These are phyloP conservation scores for Sarcophaga variegata DNA, from an alignment of 2,888 invertebrate genomes.

Conservation along the genomic window DNA sequence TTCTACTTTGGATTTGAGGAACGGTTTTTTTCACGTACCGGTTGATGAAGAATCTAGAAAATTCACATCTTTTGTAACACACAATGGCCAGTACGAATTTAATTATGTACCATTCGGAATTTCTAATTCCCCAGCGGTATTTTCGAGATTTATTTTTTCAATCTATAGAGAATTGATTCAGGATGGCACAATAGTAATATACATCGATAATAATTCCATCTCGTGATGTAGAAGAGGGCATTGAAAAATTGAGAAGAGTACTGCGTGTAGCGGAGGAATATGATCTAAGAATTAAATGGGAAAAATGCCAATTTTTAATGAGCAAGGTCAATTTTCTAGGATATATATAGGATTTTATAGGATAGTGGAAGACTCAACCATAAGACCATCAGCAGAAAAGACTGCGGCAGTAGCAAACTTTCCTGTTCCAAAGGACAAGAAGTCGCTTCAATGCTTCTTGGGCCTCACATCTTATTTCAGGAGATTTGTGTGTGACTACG, in stretches of 20 bases:
- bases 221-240: conserved; percentile 56
- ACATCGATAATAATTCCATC: conserved; percentile 70
- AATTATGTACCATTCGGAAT: conserved; percentile 66
- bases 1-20: conserved; percentile 60
- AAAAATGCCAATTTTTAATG: conserved; percentile 67
- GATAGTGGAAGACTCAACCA: conserved; percentile 52
- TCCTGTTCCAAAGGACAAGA: conserved; percentile 42
- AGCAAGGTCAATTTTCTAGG: conserved; percentile 60
- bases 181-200: conserved; percentile 49
- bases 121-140: conserved; percentile 63
- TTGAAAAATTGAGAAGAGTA: conserved; percentile 55
- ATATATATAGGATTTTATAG: no score
- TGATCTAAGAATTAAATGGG: conserved; percentile 66
- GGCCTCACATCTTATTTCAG: conserved; percentile 65
- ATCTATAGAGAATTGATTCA: conserved; percentile 64
- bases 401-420: conserved; percentile 47
- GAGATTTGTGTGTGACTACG: conserved; percentile 55
- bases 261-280: conserved; percentile 47
- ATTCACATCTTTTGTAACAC: conserved; percentile 62
- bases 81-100: conserved; percentile 67
- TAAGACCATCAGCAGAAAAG: conserved; percentile 51
- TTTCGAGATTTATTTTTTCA: conserved; percentile 58
- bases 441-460: conserved; percentile 32
- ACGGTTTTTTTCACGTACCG: conserved; percentile 68
- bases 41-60: conserved; percentile 54